Conservation (phyloP, 2,888 invertebrate genomes). For the Suillia variegata region DNA sequence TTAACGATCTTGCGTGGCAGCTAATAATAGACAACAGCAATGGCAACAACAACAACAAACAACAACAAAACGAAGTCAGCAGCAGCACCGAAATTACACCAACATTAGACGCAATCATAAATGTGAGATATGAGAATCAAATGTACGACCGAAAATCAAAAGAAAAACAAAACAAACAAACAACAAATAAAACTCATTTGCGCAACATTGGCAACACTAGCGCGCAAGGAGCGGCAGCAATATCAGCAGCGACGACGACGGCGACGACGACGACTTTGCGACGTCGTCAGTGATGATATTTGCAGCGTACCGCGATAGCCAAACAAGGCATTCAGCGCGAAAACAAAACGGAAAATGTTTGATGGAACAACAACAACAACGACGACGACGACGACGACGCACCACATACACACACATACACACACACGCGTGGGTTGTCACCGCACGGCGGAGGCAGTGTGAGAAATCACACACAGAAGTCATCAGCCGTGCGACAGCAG, state of each 20-base stretch:
- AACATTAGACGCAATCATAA: conserved; percentile 51
- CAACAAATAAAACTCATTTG: conserved; percentile 1
- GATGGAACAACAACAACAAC: conserved; percentile 47
- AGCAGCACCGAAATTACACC: not conserved
- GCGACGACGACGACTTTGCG: not conserved
- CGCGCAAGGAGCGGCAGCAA: not conserved
- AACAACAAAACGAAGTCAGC: too few species aligned
- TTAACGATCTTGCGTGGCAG: conserved; percentile 45
- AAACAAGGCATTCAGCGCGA: conserved; percentile 50
- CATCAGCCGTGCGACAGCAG: not conserved
- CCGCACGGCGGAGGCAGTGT: too few species aligned
- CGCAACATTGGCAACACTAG: not conserved
- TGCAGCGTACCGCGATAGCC: conserved; percentile 43
- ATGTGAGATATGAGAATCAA: conserved; percentile 51
- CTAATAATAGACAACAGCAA: conserved; percentile 43
- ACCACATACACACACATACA: not conserved
- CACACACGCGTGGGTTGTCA: not conserved
- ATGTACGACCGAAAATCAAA: not conserved
- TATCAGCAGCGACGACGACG: not conserved
- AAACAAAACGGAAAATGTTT: not conserved
- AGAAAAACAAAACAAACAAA: too few species aligned
- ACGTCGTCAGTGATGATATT: conserved; percentile 4
- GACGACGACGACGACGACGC: conserved; percentile 36
- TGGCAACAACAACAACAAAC: not conserved
- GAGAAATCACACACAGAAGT: not conserved